Conservation (phyloP, 1,140 invertebrate species). For the Eubasilissa regina region DNA sequence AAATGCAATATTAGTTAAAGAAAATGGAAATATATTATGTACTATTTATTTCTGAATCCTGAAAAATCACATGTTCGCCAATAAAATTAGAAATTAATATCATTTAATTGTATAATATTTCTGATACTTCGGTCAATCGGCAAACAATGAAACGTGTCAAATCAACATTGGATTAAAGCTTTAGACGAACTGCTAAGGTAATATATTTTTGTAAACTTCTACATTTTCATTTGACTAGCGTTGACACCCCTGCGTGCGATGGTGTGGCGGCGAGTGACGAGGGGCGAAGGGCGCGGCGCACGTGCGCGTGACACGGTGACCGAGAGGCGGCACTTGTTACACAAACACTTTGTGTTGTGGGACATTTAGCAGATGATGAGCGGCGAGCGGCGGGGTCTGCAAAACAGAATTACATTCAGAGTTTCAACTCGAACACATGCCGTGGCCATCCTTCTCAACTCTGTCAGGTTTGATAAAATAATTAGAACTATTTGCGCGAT, state of each 20-base stretch:
- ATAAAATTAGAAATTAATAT: no score
- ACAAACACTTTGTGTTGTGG: conserved; percentile 61
- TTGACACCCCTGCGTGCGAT: background rate
- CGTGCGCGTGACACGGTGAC: conserved; percentile 59
- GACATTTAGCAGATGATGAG: conserved; percentile 61
- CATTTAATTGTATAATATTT: no score
- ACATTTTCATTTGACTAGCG: background rate
- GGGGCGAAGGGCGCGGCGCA: no score
- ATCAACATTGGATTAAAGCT: no score
- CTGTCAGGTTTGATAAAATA: background rate
- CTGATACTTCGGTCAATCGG: no score
- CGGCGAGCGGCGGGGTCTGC: conserved; percentile 21
- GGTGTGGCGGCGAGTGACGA: conserved; percentile 9
- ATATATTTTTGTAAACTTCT: background rate
- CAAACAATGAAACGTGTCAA: no score
- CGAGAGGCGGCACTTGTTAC: conserved; percentile 58
- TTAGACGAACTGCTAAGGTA: no score
- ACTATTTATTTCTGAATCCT: no score
- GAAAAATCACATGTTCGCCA: no score
- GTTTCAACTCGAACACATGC: conserved; percentile 1
- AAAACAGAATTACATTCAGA: conserved; percentile 29
- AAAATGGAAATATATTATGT: no score
- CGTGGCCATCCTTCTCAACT: background rate
- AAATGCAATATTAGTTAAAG: no score
- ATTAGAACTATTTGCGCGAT: no score